Evolutionary conservation across 1,140 invertebrate species (phyloP).

Genomic region (Drosophila funebris): DNA sequence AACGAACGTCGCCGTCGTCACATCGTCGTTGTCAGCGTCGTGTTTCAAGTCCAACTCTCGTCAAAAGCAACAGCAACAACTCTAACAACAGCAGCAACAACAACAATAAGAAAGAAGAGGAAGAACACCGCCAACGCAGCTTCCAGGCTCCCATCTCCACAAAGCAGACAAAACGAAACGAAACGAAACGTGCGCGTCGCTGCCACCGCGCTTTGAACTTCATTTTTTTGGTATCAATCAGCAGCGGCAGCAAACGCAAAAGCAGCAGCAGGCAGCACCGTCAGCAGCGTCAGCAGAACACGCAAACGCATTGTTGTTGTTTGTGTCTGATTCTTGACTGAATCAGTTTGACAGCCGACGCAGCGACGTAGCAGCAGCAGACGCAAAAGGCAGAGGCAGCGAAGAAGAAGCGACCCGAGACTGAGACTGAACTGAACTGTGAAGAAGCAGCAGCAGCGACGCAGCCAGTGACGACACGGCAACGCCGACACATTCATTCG

Average conservation of each 20-base stretch:
- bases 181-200: constrained; percentile 62
- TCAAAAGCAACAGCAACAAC: constrained; percentile 52
- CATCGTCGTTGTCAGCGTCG: constrained; percentile 43
- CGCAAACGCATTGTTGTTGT: constrained; percentile 39
- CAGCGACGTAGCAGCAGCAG: constrained; percentile 24
- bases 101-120: constrained; percentile 29
- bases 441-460: constrained; percentile 42
- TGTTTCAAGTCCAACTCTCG: constrained; percentile 64
- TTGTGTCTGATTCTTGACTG: constrained; percentile 67
- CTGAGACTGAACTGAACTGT: constrained; percentile 29
- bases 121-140: constrained; percentile 51
- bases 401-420: constrained; percentile 19
- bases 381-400: background rate
- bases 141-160: constrained; percentile 28
- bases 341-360: constrained; percentile 67
- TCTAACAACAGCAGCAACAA: constrained; percentile 19
- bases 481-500: constrained; percentile 78
- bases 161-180: constrained; percentile 45
- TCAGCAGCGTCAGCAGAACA: constrained; percentile 19
- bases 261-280: constrained; percentile 36
- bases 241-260: constrained; percentile 29
- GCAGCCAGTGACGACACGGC: constrained; percentile 72
- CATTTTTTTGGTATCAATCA: constrained; percentile 81
- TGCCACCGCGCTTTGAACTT: constrained; percentile 69
- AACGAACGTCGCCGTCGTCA: constrained; percentile 50